Evolutionary conservation across 2,888 invertebrate genomes (phyloP), one percentile per base, ranked within the genome.

Genomic region (Tanytarsus gracilentus): DNA sequence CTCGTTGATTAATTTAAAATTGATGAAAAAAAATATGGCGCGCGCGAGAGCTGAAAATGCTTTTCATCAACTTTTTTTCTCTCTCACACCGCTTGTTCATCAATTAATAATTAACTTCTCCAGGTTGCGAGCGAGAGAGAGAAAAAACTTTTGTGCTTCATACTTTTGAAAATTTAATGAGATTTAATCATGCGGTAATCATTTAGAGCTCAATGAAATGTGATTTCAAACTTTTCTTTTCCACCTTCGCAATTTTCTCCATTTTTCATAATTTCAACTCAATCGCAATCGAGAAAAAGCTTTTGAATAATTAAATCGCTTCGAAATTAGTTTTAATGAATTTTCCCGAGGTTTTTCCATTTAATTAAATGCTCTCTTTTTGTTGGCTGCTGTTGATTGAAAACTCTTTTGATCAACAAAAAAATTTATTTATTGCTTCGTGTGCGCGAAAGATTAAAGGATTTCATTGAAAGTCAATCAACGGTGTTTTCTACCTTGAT

Each of bases 1-100:
- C 30, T 30, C 18, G 9, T 51, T n/a, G 16, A 58, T 58, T 44
- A 58, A 58, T 58, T 58, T 58, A 58, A 58, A 40, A 58, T 58
- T 58, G 58, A 58, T 58, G 58, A 29, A 58, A 58, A n/a, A n/a
- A n/a, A 58, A 58, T 48, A 25, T 58, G 58, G 44, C 44, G 48
- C 36, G 21, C 18, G 7, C 4, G 27, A n/a, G n/a, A n/a, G n/a
- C n/a, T n/a, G n/a, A n/a, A n/a, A n/a, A n/a, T n/a, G n/a, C n/a
- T 44, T 21, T 44, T 18, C 44, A 44, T 44, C 21, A 44, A 44
- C 44, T 44, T 44, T 44, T 44, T 44, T 21, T 16, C 16, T 36
- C n/a, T 36, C 14, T n/a, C n/a, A n/a, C n/a, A n/a, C n/a, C 8
- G n/a, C 50, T 53, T 53, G 30, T 16, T 23, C 25, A 40, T 58